Percentiles rank a stretch among this genome's conserved stretches.
phyloP scores from a whole-genome alignment of 2,113 vertebrate species.

The Dissostichus mawsoni region DNA sequence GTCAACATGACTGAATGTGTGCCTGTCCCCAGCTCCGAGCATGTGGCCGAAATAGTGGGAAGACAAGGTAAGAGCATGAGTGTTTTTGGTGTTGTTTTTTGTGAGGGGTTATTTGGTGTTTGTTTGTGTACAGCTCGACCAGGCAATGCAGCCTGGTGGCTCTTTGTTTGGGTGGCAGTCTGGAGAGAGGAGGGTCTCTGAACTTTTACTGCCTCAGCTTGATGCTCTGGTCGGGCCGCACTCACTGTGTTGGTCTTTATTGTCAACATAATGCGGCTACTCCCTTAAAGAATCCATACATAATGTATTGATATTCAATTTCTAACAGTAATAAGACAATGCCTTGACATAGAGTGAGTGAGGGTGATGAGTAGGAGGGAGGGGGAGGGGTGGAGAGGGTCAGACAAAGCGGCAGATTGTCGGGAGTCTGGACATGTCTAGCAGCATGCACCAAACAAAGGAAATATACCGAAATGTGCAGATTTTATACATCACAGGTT shows the following conservation, averaged over 20 bases:
- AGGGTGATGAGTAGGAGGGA: constrained; percentile 60
- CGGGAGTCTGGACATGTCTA: constrained; percentile 85
- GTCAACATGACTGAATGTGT: constrained; percentile 93
- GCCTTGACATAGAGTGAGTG: constrained; percentile 40
- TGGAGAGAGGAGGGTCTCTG: constrained; percentile 37
- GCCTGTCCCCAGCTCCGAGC: constrained; percentile 90
- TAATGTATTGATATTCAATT: neutral
- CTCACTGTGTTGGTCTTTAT: constrained; percentile 2
- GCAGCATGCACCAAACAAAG: constrained; percentile 83
- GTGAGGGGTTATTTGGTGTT: neutral
- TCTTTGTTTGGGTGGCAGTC: constrained; percentile 81
- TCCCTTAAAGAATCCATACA: neutral
- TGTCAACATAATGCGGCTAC: constrained; percentile 6
- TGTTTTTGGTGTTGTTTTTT: neutral
- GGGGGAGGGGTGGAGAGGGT: constrained; percentile 79
- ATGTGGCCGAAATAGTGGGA: constrained; percentile 91
- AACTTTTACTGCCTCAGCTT: constrained; percentile 49
- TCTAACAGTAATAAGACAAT: constrained; percentile 62
- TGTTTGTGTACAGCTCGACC: constrained; percentile 20
- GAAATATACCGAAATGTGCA: constrained; percentile 50
- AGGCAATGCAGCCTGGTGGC: constrained; percentile 36
- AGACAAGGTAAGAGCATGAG: constrained; percentile 84
- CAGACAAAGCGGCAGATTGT: constrained; percentile 87
- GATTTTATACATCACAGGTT: neutral
- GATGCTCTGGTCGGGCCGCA: neutral